Percentiles rank a stretch among this genome's conserved stretches.
Evolutionary conservation across 2,888 invertebrate genomes (phyloP).

Genomic region (Pseudococcus jackbeardsleyi): DNA sequence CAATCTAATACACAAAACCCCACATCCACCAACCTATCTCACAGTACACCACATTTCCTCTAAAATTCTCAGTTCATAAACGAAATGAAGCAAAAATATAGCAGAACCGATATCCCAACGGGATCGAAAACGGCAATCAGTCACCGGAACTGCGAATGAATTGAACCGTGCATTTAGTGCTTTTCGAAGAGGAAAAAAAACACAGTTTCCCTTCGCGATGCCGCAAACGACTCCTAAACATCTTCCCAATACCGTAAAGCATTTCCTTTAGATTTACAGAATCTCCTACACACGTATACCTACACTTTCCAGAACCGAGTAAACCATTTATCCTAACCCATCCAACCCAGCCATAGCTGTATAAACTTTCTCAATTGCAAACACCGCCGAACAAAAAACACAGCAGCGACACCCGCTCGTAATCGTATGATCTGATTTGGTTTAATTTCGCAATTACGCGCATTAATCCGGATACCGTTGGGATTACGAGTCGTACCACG

Average conservation of each 20-base stretch:
- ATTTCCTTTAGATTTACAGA: neutral
- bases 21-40: neutral
- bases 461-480: constrained; percentile 64
- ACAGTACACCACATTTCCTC: constrained; percentile 26
- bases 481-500: constrained; percentile 50
- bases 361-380: neutral
- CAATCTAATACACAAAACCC: neutral
- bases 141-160: constrained; percentile 61
- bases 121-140: constrained; percentile 62
- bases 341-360: neutral
- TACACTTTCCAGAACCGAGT: neutral
- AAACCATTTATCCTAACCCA: neutral
- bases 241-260: constrained; percentile 37
- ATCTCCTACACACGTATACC: neutral
- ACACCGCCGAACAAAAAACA: neutral
- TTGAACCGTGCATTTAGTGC: constrained; percentile 62
- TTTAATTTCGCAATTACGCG: constrained; percentile 65
- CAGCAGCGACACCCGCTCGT: neutral
- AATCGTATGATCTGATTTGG: constrained; percentile 64
- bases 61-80: constrained; percentile 37
- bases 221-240: constrained; percentile 43
- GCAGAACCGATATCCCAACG: constrained; percentile 50
- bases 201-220: constrained; percentile 24
- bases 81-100: constrained; percentile 53
- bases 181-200: constrained; percentile 48